phyloP scores from a whole-genome alignment of 2,888 invertebrate species.

The Rhingia campestris region DNA sequence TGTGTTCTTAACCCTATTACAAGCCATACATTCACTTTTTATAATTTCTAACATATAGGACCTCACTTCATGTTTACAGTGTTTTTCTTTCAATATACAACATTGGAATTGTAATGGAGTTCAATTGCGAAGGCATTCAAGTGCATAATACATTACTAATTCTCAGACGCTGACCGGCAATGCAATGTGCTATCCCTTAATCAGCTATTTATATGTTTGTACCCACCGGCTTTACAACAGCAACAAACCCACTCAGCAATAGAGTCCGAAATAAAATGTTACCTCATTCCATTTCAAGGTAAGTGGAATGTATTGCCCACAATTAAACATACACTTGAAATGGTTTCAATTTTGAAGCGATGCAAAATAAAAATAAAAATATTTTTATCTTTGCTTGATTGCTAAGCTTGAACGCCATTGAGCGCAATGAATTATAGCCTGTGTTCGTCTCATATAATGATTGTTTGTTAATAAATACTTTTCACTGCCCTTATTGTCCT shows the following conservation, averaged over 20 bases:
- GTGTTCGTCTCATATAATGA: conserved; percentile 49
- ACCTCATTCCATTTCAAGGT: conserved; percentile 12
- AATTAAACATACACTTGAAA: conserved; percentile 57
- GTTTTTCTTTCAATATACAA: neutral
- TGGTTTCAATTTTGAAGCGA: conserved; percentile 58
- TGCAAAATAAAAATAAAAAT: conserved; percentile 14
- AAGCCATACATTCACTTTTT: too few relatives aligned
- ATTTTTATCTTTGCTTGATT: conserved; percentile 24
- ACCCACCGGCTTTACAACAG: neutral
- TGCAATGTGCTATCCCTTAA: conserved; percentile 40
- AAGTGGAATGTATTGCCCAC: conserved; percentile 53
- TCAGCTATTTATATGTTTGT: conserved; percentile 41
- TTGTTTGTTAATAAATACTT: conserved; percentile 45
- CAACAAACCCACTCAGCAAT: conserved; percentile 28
- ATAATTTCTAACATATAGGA: too few relatives aligned
- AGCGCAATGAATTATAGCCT: conserved; percentile 58
- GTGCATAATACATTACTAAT: conserved; percentile 40
- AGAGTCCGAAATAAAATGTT: conserved; percentile 12
- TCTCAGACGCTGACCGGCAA: conserved; percentile 25
- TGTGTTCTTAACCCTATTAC: too few relatives aligned
- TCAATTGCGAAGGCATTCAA: conserved; percentile 19
- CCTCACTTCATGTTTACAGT: too few relatives aligned
- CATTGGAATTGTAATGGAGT: neutral
- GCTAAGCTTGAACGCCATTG: conserved; percentile 45
- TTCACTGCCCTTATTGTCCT: conserved; percentile 53